Evolutionary conservation across 2,888 invertebrate genomes (phyloP).

Genomic region (Plutella xylostella): DNA sequence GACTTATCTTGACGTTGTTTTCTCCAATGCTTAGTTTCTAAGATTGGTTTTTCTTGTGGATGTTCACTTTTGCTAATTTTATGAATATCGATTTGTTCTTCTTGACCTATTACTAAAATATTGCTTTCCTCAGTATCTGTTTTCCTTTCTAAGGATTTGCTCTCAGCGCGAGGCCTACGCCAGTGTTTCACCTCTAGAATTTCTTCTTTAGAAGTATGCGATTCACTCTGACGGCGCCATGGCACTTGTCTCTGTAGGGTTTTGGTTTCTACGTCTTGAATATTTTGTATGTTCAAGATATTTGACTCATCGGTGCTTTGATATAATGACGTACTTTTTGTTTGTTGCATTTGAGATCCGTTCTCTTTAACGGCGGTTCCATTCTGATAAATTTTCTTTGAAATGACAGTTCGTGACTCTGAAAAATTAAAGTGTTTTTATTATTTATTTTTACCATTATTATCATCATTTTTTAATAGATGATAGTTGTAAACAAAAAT

Average conservation of each 20-base stretch:
- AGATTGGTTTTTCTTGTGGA: neutral
- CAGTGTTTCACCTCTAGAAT: conserved; percentile 28
- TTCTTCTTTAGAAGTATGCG: conserved; percentile 21
- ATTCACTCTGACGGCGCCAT: conserved; percentile 39
- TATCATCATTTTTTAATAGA: too few species aligned
- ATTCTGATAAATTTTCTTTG: conserved; percentile 34
- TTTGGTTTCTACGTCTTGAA: conserved; percentile 38
- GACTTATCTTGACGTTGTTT: conserved; percentile 8
- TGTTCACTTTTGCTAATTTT: neutral
- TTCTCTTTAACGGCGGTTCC: conserved; percentile 30
- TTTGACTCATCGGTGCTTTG: conserved; percentile 52
- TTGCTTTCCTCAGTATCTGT: conserved; percentile 15
- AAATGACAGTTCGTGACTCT: conserved; percentile 37
- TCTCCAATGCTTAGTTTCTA: conserved; percentile 13
- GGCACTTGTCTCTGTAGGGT: conserved; percentile 33
- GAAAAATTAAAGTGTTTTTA: conserved; percentile 24
- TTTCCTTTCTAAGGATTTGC: conserved; percentile 6
- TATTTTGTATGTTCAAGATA: conserved; percentile 40
- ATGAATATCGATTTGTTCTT: neutral
- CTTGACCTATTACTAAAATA: neutral
- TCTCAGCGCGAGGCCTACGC: conserved; percentile 27
- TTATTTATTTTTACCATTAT: neutral
- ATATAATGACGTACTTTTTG: conserved; percentile 29
- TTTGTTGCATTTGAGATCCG: conserved; percentile 24
- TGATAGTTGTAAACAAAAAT: too few species aligned